Base-by-base conservation (phyloP, 2,888 invertebrate species). In the Oxyteleia sp. region DNA sequence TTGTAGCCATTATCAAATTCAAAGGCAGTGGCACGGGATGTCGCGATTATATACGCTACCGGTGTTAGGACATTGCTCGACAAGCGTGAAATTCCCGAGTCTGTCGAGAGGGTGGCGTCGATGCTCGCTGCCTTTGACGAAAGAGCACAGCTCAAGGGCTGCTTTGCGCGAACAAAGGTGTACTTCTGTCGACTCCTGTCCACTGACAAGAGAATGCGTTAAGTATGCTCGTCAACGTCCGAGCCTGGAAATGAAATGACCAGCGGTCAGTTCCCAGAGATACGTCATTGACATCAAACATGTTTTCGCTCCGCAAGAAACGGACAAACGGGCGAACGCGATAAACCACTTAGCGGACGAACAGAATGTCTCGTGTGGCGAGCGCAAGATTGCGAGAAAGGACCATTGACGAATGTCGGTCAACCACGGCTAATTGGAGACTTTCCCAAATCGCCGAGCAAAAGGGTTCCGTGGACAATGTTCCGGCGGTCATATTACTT, bases 271-370 rank as follows among this genome's bases (percentile, higher is more conserved):
- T 88, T 85, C 74, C 79, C 71, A 82, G 79, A 61, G 68, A 51
- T 51, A 64, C 53, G 75, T 81, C 74, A 78, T 75, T 64, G 82
- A 85, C 82, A 76, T 82, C 82, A 80, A 82, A 76, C 82, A 76
- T 89, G 88, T 89, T 90, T 88, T 88, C 85, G 85, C 23, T 71
- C 71, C 38, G 79, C 83, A 49, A 84, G 82, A 87, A 85, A 79
- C 76, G 85, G 23, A 81, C 86, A 86, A 87, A 86, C 85, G 87
- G 80, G 84, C 85, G 85, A 84, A 85, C 87, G 85, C 88, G 90
- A 91, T 91, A 90, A 90, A 88, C 90, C 87, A 91, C 88, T 89
- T 87, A 84, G 71, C 82, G 86, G 87, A 89, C 89, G 87, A 76
- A n/a, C 74, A 23, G 45, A 51, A 29, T 53, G 53, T 45, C 68